phyloP scores from a whole-genome alignment of 92 coral and sea anemone genomes.

The Metridium senile region DNA sequence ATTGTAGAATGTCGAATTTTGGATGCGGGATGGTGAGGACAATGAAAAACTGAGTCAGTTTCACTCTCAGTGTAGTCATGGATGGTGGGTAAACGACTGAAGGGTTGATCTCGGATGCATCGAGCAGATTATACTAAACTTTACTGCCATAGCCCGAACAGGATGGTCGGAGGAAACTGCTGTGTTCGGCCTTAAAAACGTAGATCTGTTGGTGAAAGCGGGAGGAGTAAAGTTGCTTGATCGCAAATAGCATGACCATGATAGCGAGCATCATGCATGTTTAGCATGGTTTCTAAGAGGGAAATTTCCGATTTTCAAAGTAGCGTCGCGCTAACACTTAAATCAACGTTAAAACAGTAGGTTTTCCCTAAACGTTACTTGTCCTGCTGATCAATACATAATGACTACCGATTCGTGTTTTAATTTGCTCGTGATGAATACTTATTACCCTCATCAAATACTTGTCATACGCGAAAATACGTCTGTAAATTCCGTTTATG shows the following conservation, averaged over 20 bases:
- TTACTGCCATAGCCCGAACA: no score
- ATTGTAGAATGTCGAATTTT: background rate
- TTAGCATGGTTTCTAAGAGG: background rate
- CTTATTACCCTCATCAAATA: slow-evolving; percentile 2
- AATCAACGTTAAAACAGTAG: no score
- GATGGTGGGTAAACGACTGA: no score
- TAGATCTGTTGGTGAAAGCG: no score
- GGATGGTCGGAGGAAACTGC: no score
- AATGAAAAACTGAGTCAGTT: background rate
- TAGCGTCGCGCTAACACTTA: background rate
- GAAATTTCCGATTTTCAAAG: background rate
- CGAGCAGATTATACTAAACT: no score
- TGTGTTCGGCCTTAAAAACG: no score
- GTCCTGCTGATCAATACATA: background rate
- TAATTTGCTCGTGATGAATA: background rate
- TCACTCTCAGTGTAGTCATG: background rate
- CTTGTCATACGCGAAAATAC: background rate
- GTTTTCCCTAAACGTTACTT: background rate
- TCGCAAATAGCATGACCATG: no score
- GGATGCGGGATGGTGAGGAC: background rate
- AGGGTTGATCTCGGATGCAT: no score
- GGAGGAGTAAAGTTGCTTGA: no score
- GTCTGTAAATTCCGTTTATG: no score
- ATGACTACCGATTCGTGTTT: background rate
- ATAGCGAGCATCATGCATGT: no score